Evolutionary conservation across 2,888 invertebrate genomes (phyloP), one percentile per base, ranked within the genome.

Genomic region (Monochamus alternatus): DNA sequence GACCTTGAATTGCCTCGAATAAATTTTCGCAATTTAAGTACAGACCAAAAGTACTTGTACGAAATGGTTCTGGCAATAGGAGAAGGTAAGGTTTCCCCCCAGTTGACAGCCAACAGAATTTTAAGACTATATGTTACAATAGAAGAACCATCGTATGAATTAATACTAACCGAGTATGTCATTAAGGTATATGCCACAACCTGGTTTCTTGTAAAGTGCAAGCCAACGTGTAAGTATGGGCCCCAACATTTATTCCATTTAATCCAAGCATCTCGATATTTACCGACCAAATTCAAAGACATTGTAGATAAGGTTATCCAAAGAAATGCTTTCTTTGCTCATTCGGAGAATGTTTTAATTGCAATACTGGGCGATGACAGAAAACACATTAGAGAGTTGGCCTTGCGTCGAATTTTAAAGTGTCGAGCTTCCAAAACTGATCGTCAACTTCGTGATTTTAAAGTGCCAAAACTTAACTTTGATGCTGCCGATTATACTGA

Each of bases 391-490:
- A 31, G 60, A 62, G 10, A 62, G 60, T 62, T 62, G 60, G 32
- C 60, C 60, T 62, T 62, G 38, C 60, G 60, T 62, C 60, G 60
- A 62, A 62, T 22, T 22, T 22, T 22, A 22, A 22, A 22, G 22
- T 22, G 22, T 22, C 22, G 22, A 22, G 22, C 22, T 22, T 22
- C 1, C 22, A 22, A 22, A 22, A 22, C 22, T 22, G 22, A 22
- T 22, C 22, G 22, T 22, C 22, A 22, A 22, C 22, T 22, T 22
- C 22, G 22, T 22, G 22, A 22, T 22, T 22, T 22, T 22, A 22
- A 72, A 66, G 51, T 73, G 60, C 67, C 60, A 32, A 22, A 67
- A 68, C 8, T 75, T 9, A 75, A 75, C 47, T 75, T 75, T 66
- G 67, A 73, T 47, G 67, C 67, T 51, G 43, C 8, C 32, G 67